These are phyloP conservation scores for Bombyx mandarina DNA, from an alignment of 1,140 invertebrate genomes.

Conservation along the genomic window DNA sequence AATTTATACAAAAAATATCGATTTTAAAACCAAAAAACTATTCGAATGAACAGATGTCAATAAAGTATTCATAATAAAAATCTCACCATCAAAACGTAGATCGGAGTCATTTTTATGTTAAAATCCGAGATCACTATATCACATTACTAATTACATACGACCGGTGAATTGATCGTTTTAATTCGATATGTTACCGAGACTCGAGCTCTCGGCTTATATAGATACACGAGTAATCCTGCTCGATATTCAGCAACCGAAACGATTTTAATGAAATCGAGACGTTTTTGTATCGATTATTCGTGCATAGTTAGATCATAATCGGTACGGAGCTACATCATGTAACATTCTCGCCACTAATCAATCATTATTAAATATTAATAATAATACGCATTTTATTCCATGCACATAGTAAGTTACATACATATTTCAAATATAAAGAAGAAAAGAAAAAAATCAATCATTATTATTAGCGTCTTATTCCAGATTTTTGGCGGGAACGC, in stretches of 20 bases:
- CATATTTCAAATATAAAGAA: no score
- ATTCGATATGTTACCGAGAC: constrained; percentile 16
- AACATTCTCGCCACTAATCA: no score
- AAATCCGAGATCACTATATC: constrained; percentile 27
- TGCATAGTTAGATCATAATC: no score
- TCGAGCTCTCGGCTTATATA: constrained; percentile 27
- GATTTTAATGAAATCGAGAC: neutral
- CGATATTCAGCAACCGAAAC: constrained; percentile 4
- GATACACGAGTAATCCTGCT: constrained; percentile 6
- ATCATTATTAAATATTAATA: no score
- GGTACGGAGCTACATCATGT: no score
- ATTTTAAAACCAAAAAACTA: neutral
- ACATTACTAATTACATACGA: constrained; percentile 36
- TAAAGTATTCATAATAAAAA: neutral
- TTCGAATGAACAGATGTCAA: no score
- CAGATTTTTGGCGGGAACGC: no score
- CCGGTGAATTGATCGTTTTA: constrained; percentile 20
- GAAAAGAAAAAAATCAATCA: no score
- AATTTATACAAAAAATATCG: neutral
- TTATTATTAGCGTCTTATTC: no score
- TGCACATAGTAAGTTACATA: no score
- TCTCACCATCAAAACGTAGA: constrained; percentile 49
- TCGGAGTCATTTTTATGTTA: constrained; percentile 26
- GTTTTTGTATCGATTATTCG: no score
- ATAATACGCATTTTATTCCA: no score